Conservation (phyloP, 2,113 vertebrate species). For the Cynopterus brachyotis region DNA sequence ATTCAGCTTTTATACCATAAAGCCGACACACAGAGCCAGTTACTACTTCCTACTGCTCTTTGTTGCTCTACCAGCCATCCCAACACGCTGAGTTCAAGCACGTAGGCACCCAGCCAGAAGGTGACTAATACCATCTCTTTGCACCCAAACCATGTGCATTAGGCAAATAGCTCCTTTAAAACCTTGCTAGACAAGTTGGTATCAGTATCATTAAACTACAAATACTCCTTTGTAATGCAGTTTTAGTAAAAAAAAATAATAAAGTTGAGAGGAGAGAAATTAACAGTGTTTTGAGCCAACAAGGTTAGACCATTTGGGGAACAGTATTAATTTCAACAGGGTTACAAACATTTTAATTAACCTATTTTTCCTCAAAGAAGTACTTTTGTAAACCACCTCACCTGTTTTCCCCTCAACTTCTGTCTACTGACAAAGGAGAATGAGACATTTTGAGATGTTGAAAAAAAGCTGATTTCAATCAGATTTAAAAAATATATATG, state of each 20-base stretch:
- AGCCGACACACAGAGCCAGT: background rate
- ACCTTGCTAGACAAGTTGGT: constrained; percentile 39
- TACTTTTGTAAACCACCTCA: background rate
- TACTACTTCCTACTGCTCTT: background rate
- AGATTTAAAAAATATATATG: background rate
- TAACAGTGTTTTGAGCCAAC: background rate
- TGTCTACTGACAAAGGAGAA: background rate
- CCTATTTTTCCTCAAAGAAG: background rate
- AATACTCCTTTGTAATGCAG: constrained; percentile 40
- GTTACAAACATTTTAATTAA: background rate
- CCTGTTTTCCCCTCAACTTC: background rate
- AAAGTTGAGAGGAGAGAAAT: background rate
- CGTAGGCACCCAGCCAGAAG: background rate
- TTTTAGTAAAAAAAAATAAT: background rate
- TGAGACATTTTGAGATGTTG: background rate
- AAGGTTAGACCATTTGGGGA: background rate
- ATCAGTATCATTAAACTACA: constrained; percentile 49
- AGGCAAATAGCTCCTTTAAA: constrained; percentile 8
- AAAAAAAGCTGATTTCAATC: background rate
- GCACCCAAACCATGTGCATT: background rate
- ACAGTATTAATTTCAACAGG: background rate
- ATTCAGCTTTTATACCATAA: background rate
- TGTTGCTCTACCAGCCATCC: background rate
- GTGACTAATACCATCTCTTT: constrained; percentile 44
- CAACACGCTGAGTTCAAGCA: background rate